Percentiles rank a stretch among this genome's conserved stretches.
These are phyloP conservation scores for Zaprionus taronus DNA, from an alignment of 1,140 invertebrate genomes.

Conservation along the genomic window DNA sequence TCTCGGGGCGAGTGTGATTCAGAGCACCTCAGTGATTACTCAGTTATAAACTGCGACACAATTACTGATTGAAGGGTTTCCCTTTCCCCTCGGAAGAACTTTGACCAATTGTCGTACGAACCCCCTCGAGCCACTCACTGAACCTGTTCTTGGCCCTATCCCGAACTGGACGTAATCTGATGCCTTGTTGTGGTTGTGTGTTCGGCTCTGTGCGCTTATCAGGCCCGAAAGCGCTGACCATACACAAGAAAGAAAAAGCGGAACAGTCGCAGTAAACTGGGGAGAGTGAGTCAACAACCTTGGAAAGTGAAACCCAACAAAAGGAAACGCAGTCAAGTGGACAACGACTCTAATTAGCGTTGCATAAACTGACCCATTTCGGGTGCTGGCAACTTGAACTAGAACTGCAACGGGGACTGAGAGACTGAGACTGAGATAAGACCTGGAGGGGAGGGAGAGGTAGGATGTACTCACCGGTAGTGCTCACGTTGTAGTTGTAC, in stretches of 20 bases:
- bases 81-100: not conserved
- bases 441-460: not conserved
- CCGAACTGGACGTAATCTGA: constrained; percentile 42
- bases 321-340: constrained; percentile 52
- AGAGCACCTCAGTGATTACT: not conserved
- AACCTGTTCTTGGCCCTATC: not conserved
- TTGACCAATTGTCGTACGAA: not conserved
- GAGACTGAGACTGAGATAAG: not conserved
- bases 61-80: not conserved
- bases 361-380: constrained; percentile 59
- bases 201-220: constrained; percentile 18
- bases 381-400: constrained; percentile 4
- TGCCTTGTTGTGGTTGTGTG: constrained; percentile 48
- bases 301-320: constrained; percentile 66
- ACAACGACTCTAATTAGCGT: constrained; percentile 50
- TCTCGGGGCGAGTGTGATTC: not conserved
- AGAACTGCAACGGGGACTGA: not conserved
- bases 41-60: too few species aligned
- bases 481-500: constrained; percentile 51
- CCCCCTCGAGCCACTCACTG: not conserved
- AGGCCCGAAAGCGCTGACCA: constrained; percentile 55
- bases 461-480: constrained; percentile 25
- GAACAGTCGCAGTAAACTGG: not conserved
- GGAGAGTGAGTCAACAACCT: constrained; percentile 70
- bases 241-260: constrained; percentile 35